These are phyloP conservation scores for Limnodromus scolopaceus DNA, from an alignment of 2,797 vertebrate genomes.

Conservation along the genomic window DNA sequence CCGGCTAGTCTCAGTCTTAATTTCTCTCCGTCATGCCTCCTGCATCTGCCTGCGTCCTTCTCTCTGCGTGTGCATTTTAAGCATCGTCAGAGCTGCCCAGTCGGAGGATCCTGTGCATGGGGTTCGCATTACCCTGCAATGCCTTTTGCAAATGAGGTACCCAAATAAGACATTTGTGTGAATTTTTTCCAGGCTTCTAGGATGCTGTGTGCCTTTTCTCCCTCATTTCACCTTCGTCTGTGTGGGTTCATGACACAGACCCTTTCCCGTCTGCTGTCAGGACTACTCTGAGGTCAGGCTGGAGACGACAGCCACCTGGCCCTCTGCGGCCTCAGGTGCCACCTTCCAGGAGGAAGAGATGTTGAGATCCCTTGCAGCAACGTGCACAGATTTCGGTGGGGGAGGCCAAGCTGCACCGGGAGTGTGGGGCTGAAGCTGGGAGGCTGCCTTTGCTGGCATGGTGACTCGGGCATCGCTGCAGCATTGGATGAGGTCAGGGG, in stretches of 20 bases:
- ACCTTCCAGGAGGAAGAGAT: neutral
- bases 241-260: neutral
- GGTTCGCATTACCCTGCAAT: neutral
- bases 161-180: neutral
- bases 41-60: neutral
- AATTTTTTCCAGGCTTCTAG: neutral
- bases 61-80: neutral
- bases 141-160: neutral
- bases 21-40: neutral
- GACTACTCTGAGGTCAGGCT: neutral
- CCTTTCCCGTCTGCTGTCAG: neutral
- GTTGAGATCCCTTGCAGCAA: neutral
- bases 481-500: neutral
- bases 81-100: neutral
- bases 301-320: neutral
- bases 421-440: accelerated
- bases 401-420: accelerated
- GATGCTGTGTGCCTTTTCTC: neutral
- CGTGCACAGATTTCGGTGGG: accelerated
- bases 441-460: accelerated
- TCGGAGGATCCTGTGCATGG: accelerated
- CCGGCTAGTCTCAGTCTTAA: neutral
- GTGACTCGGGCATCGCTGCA: accelerated
- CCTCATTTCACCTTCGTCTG: accelerated
- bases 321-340: neutral